Evolutionary conservation across 2,888 invertebrate species (phyloP).

Genomic region (Chymomyza caudatula): DNA sequence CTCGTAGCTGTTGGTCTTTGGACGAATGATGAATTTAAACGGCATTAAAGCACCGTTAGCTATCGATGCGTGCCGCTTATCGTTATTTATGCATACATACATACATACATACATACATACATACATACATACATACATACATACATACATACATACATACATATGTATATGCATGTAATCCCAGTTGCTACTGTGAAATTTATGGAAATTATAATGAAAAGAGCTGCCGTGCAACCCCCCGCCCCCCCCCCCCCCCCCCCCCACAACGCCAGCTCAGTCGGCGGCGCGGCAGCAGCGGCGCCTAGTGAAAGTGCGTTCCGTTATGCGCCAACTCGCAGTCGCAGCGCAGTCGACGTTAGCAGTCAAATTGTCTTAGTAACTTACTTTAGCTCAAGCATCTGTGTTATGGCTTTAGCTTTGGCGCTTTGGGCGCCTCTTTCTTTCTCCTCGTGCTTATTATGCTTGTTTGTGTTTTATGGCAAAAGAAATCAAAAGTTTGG

Average conservation of each 20-base stretch:
- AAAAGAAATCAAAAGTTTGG: constrained; percentile 65
- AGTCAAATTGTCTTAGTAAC: constrained; percentile 67
- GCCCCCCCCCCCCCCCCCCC: constrained; percentile 30
- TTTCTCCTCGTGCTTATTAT: constrained; percentile 8
- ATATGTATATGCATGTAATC: constrained; percentile 2
- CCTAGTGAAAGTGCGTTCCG: constrained; percentile 66
- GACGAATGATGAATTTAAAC: constrained; percentile 30
- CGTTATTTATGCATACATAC: neutral
- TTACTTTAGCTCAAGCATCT: constrained; percentile 48
- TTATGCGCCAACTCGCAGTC: constrained; percentile 24
- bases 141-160: neutral
- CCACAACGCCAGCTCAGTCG: neutral
- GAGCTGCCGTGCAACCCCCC: neutral
- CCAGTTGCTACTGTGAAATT: constrained; percentile 27
- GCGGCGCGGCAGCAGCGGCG: neutral
- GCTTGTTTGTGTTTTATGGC: constrained; percentile 1
- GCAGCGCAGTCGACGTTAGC: neutral
- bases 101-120: neutral
- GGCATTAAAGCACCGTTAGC: neutral
- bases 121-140: neutral
- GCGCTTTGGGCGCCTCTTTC: constrained; percentile 43
- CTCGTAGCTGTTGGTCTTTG: neutral
- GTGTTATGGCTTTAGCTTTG: constrained; percentile 20
- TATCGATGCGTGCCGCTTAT: constrained; percentile 2
- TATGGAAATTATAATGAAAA: constrained; percentile 36